Evolutionary conservation across 2,888 invertebrate species (phyloP).

Genomic region (Ophonus ardosiacus): DNA sequence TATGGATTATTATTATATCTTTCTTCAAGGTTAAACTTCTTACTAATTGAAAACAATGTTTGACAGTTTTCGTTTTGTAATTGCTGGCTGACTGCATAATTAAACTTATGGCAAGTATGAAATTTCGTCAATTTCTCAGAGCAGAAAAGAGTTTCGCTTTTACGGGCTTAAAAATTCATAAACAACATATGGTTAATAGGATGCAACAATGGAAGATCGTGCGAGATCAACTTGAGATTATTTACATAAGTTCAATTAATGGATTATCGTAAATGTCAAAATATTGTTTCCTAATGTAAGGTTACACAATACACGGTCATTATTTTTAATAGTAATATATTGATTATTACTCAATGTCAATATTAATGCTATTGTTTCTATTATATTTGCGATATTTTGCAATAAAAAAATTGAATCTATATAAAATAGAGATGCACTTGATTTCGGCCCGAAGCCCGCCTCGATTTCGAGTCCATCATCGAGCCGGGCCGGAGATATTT

Average conservation of each 20-base stretch:
- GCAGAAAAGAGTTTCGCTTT: constrained; percentile 26
- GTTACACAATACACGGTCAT: constrained; percentile 23
- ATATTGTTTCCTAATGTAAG: constrained; percentile 30
- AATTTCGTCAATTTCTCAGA: constrained; percentile 17
- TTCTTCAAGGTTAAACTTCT: background rate
- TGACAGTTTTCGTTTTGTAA: constrained; percentile 18
- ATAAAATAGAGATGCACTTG: too few relatives aligned
- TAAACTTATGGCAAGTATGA: constrained; percentile 12
- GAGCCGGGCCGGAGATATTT: too few relatives aligned
- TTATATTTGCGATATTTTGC: background rate
- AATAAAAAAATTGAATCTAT: background rate
- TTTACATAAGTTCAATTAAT: constrained; percentile 46
- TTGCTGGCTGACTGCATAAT: background rate
- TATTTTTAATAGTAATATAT: constrained; percentile 35
- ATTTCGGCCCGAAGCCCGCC: too few relatives aligned
- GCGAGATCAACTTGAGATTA: constrained; percentile 37
- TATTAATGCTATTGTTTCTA: constrained; percentile 9
- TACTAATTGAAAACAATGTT: background rate
- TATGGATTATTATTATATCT: constrained; percentile 1
- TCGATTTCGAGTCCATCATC: too few relatives aligned
- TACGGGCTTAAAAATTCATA: constrained; percentile 32
- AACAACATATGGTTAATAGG: constrained; percentile 48
- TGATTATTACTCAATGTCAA: constrained; percentile 33
- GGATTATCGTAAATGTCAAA: constrained; percentile 31
- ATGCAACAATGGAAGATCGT: constrained; percentile 43